Conservation (phyloP, 2,888 invertebrate species). For the Hoplodrina ambigua region DNA sequence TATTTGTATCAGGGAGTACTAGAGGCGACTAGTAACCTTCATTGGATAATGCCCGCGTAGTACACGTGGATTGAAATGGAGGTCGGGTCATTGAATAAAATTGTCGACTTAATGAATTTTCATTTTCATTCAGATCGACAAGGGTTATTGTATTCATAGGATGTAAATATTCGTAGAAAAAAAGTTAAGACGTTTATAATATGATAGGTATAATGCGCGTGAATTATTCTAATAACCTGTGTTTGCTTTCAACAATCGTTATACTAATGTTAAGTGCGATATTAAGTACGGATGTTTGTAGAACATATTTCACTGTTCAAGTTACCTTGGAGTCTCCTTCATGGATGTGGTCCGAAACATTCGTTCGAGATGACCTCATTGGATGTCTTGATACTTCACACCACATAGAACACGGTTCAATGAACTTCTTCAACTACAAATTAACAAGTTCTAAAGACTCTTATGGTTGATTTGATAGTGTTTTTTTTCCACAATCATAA, state of each 20-base stretch:
- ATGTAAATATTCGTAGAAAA: conserved; percentile 4
- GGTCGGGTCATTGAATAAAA: conserved; percentile 55
- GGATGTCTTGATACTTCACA: conserved; percentile 21
- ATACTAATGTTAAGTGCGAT: background rate
- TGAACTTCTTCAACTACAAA: conserved; percentile 37
- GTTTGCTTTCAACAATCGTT: conserved; percentile 1
- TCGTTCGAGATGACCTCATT: conserved; percentile 38
- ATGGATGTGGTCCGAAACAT: conserved; percentile 20
- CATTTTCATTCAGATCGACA: conserved; percentile 52
- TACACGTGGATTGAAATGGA: conserved; percentile 49
- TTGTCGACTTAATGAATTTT: conserved; percentile 26
- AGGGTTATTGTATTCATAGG: background rate
- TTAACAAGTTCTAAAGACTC: conserved; percentile 21
- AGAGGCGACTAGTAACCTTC: conserved; percentile 68
- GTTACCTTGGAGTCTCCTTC: conserved; percentile 25
- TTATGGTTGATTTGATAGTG: conserved; percentile 3
- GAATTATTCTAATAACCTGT: background rate
- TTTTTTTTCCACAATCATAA: background rate
- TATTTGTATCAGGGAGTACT: conserved; percentile 65
- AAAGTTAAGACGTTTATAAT: background rate
- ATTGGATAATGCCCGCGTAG: conserved; percentile 67
- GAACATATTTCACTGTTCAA: conserved; percentile 1
- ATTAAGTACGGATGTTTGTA: background rate
- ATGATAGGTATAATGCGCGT: background rate
- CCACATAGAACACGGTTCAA: conserved; percentile 26